A percentile compares a stretch with the other conserved stretches of the same genome.
Evolutionary conservation across 1,140 invertebrate species (phyloP).

Genomic region (Neodiprion pinetum): DNA sequence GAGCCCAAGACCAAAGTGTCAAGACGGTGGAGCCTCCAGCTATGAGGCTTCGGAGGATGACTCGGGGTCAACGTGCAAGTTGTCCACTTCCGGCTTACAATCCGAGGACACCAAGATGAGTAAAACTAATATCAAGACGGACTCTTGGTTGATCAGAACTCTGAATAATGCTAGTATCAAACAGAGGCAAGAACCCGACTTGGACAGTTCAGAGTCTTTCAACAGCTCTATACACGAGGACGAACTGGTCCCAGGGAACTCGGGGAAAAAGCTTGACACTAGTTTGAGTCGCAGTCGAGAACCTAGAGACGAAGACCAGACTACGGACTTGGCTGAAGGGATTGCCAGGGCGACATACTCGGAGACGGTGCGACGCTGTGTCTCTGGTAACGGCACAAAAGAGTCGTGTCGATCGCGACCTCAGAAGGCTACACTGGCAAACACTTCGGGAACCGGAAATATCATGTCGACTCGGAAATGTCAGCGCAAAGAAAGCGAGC

Average conservation of each 20-base stretch:
- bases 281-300: slow-evolving; percentile 24
- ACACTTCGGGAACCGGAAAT: neutral
- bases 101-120: slow-evolving; percentile 15
- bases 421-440: neutral
- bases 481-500: slow-evolving; percentile 30
- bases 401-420: neutral
- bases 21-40: slow-evolving; percentile 31
- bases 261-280: slow-evolving; percentile 11
- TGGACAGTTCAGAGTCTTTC: slow-evolving; percentile 32
- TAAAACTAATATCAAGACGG: slow-evolving; percentile 50
- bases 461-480: slow-evolving; percentile 10
- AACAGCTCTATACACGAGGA: slow-evolving; percentile 35
- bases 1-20: slow-evolving; percentile 12
- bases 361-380: slow-evolving; percentile 44
- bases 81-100: slow-evolving; percentile 14
- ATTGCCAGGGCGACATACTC: slow-evolving; percentile 48
- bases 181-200: slow-evolving; percentile 18
- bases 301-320: neutral
- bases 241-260: neutral
- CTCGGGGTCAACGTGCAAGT: slow-evolving; percentile 35
- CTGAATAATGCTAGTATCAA: slow-evolving; percentile 43
- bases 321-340: slow-evolving; percentile 12
- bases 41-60: slow-evolving; percentile 49
- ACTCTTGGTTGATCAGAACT: slow-evolving; percentile 55
- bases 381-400: neutral